Base-by-base conservation (phyloP, 2,113 vertebrate genomes). In the Hypomesus transpacificus region DNA sequence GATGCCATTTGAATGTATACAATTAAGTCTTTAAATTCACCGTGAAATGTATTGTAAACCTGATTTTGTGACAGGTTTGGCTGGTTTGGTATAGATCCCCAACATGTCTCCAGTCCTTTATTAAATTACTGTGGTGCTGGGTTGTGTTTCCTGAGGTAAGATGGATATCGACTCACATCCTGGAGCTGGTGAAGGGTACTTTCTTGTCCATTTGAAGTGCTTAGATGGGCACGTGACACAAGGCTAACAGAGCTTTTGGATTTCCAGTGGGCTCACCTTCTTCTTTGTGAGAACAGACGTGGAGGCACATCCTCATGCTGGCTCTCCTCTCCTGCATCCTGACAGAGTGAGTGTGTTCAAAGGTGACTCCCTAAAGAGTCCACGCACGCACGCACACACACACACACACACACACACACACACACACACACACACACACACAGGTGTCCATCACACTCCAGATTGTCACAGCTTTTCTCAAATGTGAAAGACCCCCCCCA, bases 221-320 rank as follows among this genome's bases (percentile, higher is more conserved):
- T 50, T 50, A 9, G 24, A 56, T 6, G 26, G 14, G 22, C 13
- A 4, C 4, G 21, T 24, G 1, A 4, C 2, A 28, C 5, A 2
- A 24, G 14, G 14, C 26, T 61, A 3, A 26, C 4, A 31, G 51
- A 73, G 86, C 53, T 64, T 6, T 87, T 89, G 82, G 81, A 22
- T 84, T 89, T 88, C 60, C 85, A 98, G 96, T 83, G 91, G 92
- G n/a, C 82, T 95, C 81, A 91, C 94, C 81, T 95, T 96, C 87
- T 90, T 98, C 88, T 95, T 95, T 86, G 91, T 97, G 87, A 96
- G 92, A 92, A 91, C 88, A 3, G 92, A 97, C 70, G 82, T 94
- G 79, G 83, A 90, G 46, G 85, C 31, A 69, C 86, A 71, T 75
- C 7, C 31, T 26, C 24, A 26, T 26, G 24, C 24, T 26, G 24